phyloP scores from a whole-genome alignment of 2,797 vertebrate species.

The Sarcophilus harrisii region DNA sequence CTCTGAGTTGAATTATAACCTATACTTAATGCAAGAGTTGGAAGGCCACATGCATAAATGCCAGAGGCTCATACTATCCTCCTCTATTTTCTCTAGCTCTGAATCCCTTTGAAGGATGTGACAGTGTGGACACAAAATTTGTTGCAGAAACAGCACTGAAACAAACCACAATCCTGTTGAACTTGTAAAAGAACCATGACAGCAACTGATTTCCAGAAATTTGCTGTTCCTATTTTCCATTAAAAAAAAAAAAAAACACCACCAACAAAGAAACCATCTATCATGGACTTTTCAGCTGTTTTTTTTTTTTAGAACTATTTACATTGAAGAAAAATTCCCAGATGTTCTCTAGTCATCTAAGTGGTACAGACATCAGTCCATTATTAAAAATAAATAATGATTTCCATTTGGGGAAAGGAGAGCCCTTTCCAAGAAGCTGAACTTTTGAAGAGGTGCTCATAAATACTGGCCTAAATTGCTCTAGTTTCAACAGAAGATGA shows the following conservation, averaged over 20 bases:
- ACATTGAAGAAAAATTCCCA: background rate
- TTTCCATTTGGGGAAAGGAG: background rate
- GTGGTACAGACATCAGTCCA: background rate
- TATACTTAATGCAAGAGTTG: slow-evolving; percentile 19
- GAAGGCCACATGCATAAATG: background rate
- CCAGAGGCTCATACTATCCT: background rate
- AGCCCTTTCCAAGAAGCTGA: background rate
- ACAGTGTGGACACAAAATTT: slow-evolving; percentile 89
- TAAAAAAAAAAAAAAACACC: no score
- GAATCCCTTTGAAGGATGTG: slow-evolving; percentile 87
- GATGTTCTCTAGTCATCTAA: background rate
- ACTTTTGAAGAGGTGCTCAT: background rate
- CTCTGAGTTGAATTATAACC: slow-evolving; percentile 33
- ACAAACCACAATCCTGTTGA: slow-evolving; percentile 88
- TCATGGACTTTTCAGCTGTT: background rate
- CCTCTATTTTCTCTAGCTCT: slow-evolving; percentile 79
- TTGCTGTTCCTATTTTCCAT: background rate
- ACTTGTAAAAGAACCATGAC: slow-evolving; percentile 76
- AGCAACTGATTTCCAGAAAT: background rate
- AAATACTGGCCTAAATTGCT: background rate
- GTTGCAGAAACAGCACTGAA: slow-evolving; percentile 93
- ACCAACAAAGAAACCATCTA: background rate
- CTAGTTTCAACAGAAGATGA: background rate
- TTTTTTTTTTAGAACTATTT: slow-evolving; percentile 16
- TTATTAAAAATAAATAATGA: background rate